These are phyloP conservation scores for Eonycteris spelaea DNA, from an alignment of 2,113 vertebrate species.

Conservation along the genomic window DNA sequence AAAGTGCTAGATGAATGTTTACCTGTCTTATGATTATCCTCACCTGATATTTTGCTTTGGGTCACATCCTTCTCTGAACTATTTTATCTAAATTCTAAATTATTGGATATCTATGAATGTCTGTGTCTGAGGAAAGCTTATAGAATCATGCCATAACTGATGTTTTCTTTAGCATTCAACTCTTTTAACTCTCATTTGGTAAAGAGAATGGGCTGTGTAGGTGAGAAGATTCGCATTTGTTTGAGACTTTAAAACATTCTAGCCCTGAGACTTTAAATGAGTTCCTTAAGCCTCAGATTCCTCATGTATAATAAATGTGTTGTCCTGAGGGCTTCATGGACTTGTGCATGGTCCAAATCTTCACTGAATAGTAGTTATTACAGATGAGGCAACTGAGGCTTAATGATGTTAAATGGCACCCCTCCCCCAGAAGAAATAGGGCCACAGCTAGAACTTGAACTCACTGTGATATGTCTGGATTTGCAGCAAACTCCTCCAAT, in stretches of 20 bases:
- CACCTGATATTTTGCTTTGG: not conserved
- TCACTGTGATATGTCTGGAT: not conserved
- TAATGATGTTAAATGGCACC: not conserved
- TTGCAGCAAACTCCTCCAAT: not conserved
- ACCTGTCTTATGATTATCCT: not conserved
- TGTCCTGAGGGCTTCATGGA: not conserved
- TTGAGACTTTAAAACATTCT: not conserved
- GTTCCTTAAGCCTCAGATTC: not conserved
- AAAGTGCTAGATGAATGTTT: not conserved
- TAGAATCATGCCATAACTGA: not conserved
- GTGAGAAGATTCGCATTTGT: not conserved
- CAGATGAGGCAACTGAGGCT: not conserved
- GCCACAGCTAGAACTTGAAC: not conserved
- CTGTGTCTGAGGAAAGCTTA: not conserved
- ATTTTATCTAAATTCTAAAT: constrained; percentile 10
- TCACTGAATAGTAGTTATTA: not conserved
- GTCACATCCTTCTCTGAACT: not conserved
- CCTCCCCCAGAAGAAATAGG: not conserved
- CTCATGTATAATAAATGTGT: not conserved
- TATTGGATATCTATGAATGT: not conserved
- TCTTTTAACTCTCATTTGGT: not conserved
- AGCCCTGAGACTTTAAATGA: not conserved
- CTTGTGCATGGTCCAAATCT: not conserved
- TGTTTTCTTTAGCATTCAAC: not conserved
- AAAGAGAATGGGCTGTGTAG: not conserved